phyloP scores from a whole-genome alignment of 2,888 invertebrate species.

The Cordilura impudica region DNA sequence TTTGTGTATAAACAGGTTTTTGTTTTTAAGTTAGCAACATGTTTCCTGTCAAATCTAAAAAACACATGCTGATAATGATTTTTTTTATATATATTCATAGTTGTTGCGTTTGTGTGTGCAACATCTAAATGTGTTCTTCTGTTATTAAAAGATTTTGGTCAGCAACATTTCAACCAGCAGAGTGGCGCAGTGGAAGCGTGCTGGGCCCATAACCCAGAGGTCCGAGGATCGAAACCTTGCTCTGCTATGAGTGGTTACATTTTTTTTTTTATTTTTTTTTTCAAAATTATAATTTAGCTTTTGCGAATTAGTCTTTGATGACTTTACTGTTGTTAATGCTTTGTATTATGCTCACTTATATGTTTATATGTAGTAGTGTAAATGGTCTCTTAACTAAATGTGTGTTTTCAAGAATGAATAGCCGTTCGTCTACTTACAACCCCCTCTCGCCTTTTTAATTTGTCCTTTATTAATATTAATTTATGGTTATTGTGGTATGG shows the following conservation, averaged over 20 bases:
- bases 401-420: too few relatives aligned
- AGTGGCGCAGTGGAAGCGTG: conserved; percentile 90
- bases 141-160: neutral
- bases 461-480: neutral
- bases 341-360: too few relatives aligned
- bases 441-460: too few relatives aligned
- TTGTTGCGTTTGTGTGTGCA: too few relatives aligned
- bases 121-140: too few relatives aligned
- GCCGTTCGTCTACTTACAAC: too few relatives aligned
- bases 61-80: too few relatives aligned
- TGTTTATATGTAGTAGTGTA: too few relatives aligned
- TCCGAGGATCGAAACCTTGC: conserved; percentile 79
- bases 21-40: too few relatives aligned
- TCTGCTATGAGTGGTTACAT: conserved; percentile 74
- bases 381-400: too few relatives aligned
- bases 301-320: neutral
- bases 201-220: conserved; percentile 86
- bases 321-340: neutral
- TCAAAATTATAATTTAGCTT: neutral
- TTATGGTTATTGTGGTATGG: neutral
- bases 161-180: conserved; percentile 78
- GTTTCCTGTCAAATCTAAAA: too few relatives aligned
- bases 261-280: neutral
- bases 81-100: neutral
- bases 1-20: too few relatives aligned